phyloP scores from a whole-genome alignment of 2,797 vertebrate genomes.

The Erethizon dorsatum region DNA sequence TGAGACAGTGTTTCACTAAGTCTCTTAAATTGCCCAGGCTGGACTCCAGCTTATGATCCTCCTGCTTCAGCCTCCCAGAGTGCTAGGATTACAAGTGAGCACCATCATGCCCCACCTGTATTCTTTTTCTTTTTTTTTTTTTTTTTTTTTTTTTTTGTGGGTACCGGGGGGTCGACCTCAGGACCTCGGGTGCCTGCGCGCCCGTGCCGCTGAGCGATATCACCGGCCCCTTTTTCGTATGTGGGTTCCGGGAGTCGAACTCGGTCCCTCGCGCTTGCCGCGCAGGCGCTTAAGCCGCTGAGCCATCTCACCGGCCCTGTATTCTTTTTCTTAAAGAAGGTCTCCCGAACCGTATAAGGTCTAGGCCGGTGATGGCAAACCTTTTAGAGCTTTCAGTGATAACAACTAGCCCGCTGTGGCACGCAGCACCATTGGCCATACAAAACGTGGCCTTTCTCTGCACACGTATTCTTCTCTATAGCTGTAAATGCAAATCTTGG shows the following conservation, averaged over 20 bases:
- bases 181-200: no score
- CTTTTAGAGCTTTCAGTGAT: background rate
- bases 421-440: background rate
- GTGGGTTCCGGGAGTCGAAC: no score
- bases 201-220: no score
- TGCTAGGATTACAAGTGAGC: background rate
- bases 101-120: background rate
- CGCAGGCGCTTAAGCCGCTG: no score
- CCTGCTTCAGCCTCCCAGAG: background rate
- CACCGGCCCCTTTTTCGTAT: no score
- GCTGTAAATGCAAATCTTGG: background rate
- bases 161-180: no score
- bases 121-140: constrained; percentile 57
- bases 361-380: background rate
- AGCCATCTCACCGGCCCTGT: no score
- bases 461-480: background rate
- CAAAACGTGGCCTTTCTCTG: background rate
- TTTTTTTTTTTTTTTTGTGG: no score
- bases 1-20: background rate
- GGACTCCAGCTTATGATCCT: background rate
- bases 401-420: background rate
- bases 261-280: no score
- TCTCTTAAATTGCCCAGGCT: background rate
- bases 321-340: constrained; percentile 33
- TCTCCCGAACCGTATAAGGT: background rate